Base-by-base conservation (phyloP, 2,888 invertebrate genomes). In the Melinaea marsaeus region DNA sequence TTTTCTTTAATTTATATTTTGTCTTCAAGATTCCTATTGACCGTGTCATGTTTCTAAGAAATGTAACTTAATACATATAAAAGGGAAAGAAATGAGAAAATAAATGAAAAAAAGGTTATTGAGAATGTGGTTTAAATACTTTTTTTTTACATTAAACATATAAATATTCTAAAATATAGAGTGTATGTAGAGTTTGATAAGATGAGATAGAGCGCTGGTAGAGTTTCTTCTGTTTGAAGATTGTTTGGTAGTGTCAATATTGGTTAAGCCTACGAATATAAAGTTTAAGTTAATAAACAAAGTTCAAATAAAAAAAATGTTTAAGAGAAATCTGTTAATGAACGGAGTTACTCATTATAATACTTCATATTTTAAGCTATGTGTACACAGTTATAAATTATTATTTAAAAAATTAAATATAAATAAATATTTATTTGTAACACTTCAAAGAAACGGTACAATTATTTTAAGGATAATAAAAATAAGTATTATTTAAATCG, bases 1-100 rank as follows among this genome's bases (percentile, higher is more conserved):
- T 60, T 63, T 55, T 55, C 62, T 57, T 65, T 61, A 62, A 60
- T 65, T 59, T 65, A 68, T 58, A 63, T 64, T 57, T 69, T 66
- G 66, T 65, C 64, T 64, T 67, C 60, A 66, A 70, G 71, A 73
- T 71, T 70, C 70, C 66, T 67, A 70, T 71, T 63, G 64, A 71
- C 72, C 73, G 69, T 71, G 73, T 72, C 67, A 68, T 66, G 67
- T 61, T 65, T 68, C 62, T 59, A 55, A 64, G 62, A 65, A 65
- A 55, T 51, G 51, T 32, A 51, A 51, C 51, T 32, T 51, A 32
- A 51, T 51, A 51, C 9, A 9, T 32, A 51, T 22, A 9, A 51
- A 51, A 51, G 6, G 51, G 32, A 51, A 51, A 51, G 32, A 32
- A 51, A n/a, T 51, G 32, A 51, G 32, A 51, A 51, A 32, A 51